Conservation (phyloP, 2,797 vertebrate species). For the Cercopithecus diana region DNA sequence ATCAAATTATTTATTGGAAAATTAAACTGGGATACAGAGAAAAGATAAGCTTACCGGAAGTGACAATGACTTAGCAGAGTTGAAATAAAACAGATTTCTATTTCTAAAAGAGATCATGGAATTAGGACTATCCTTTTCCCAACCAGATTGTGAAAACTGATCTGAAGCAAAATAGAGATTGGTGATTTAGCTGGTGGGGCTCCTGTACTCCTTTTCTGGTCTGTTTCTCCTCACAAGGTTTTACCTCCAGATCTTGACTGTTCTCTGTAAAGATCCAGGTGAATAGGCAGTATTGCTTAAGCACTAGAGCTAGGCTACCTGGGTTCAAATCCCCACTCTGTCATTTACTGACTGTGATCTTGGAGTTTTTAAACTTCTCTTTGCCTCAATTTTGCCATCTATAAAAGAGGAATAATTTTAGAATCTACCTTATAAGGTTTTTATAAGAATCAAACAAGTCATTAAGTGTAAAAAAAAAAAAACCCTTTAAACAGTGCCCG, state of each 20-base stretch:
- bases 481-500: background rate
- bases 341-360: background rate
- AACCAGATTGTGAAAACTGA: background rate
- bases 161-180: constrained; percentile 12
- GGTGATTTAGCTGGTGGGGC: background rate
- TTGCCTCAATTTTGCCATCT: background rate
- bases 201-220: background rate
- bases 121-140: background rate
- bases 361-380: background rate
- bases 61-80: background rate
- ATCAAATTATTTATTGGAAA: constrained; percentile 21
- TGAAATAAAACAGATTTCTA: constrained; percentile 42
- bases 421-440: background rate
- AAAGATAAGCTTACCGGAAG: background rate
- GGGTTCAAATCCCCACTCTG: background rate
- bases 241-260: background rate
- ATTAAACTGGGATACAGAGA: background rate
- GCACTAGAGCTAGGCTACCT: background rate
- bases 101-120: background rate
- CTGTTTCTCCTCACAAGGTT: background rate
- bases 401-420: background rate
- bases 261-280: background rate
- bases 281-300: background rate
- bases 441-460: background rate
- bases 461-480: background rate